Conservation (phyloP, 2,888 invertebrate species). For the Acanthosoma haemorrhoidale region DNA sequence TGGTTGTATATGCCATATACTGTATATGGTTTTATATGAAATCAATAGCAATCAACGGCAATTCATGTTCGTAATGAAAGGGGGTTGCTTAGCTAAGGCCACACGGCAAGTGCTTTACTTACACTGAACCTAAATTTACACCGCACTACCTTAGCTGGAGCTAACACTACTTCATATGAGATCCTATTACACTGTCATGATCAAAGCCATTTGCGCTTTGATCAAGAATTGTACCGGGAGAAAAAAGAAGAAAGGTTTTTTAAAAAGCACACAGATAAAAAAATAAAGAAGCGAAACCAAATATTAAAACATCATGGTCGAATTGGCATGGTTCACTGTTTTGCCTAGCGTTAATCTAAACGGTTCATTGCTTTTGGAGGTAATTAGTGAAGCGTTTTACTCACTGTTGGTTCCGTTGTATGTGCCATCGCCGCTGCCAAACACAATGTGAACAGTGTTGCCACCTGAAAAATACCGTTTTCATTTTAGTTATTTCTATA, state of each 20-base stretch:
- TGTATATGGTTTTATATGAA: too few species aligned
- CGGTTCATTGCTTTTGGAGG: not conserved
- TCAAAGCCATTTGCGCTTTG: slow-evolving; percentile 1
- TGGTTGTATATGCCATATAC: too few species aligned
- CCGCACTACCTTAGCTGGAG: not conserved
- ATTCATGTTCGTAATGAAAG: too few species aligned
- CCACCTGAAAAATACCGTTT: not conserved
- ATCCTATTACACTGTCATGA: not conserved
- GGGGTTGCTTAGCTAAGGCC: too few species aligned
- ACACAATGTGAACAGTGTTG: not conserved
- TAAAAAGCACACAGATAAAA: not conserved
- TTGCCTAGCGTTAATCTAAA: not conserved
- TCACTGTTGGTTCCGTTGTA: not conserved
- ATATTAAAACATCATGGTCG: not conserved
- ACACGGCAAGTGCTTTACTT: too few species aligned
- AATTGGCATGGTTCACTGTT: too few species aligned
- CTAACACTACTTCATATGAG: not conserved
- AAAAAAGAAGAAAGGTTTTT: not conserved
- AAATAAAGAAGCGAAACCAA: not conserved
- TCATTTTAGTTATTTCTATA: too few species aligned
- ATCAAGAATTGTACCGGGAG: not conserved
- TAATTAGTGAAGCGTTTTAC: not conserved
- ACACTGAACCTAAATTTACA: not conserved
- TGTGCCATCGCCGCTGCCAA: not conserved
- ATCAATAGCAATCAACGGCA: too few species aligned